A percentile compares a stretch with the other conserved stretches of the same genome.
Evolutionary conservation across 1,140 invertebrate genomes (phyloP).

Genomic region (Drosophila tsacasi): DNA sequence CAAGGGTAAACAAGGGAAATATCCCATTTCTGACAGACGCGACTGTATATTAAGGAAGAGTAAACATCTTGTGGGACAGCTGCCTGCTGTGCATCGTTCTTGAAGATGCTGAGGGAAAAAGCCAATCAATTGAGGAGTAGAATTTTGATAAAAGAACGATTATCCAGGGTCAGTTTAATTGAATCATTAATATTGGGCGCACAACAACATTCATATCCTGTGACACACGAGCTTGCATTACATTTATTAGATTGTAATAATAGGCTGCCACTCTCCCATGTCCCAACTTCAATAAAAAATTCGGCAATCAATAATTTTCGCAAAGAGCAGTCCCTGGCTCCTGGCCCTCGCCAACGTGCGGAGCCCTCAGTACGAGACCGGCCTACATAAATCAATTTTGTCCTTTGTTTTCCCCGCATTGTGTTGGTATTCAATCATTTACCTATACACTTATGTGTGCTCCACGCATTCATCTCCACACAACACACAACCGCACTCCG

Average conservation of each 20-base stretch:
- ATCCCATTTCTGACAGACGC: conserved; percentile 2
- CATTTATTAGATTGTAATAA: conserved; percentile 27
- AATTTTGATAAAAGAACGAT: background rate
- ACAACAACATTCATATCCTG: background rate
- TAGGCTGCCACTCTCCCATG: background rate
- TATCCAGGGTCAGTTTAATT: conserved; percentile 13
- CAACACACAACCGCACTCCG: conserved; percentile 29
- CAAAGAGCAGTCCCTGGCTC: conserved; percentile 37
- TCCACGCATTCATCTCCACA: conserved; percentile 5
- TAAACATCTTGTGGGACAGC: conserved; percentile 18
- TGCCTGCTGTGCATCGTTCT: background rate
- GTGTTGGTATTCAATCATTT: conserved; percentile 44
- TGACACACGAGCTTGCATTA: conserved; percentile 18
- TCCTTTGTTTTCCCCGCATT: conserved; percentile 52
- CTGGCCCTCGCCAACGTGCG: no score
- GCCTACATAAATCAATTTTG: conserved; percentile 63
- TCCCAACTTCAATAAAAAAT: conserved; percentile 16
- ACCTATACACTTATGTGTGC: conserved; percentile 30
- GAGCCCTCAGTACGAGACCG: conserved; percentile 11
- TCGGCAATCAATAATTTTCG: conserved; percentile 67
- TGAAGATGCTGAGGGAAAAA: background rate
- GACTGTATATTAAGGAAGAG: conserved; percentile 4
- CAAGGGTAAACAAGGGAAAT: conserved; percentile 8
- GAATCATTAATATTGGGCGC: conserved; percentile 5
- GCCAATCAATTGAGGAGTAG: background rate